Base-by-base conservation (phyloP, 1,140 invertebrate genomes). In the Coboldia fuscipes region DNA sequence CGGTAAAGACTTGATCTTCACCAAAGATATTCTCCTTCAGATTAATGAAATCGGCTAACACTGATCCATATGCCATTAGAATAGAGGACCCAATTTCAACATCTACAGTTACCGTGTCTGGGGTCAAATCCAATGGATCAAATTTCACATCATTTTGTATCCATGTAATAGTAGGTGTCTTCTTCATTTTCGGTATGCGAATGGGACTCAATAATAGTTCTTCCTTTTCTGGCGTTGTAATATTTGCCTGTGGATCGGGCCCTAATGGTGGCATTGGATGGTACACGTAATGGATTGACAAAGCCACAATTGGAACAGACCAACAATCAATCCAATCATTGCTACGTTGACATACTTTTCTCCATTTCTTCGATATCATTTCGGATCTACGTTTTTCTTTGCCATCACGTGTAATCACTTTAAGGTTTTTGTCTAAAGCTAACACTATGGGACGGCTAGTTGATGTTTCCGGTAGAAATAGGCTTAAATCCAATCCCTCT, bases 1-100 rank as follows among this genome's bases (percentile, higher is more conserved):
- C 88, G 0, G 83, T 88, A 47, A 94, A 93, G 6, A 63, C 68
- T 58, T 94, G 88, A 63, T 90, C 78, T 55, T 92, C 86, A 0
- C 92, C 92, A 56, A 97, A 88, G 38, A 96, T 85, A 48, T 96
- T 96, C 60, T 97, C 90, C 63, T 92, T 83, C 2, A 93, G 65
- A 59, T 85, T 75, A 36, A 93, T 72, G 43, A 93, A 77, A 50
- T 83, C 79, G 27, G 78, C 72, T 4, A 97, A 62, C 3, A 92
- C 70, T 14, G 86, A 79, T 2, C 92, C 90, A 54, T 93, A 94
- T 0, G 90, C 60, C 39, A 84, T 67, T 0, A 94, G 53, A 14
- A 86, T 72, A 1, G 89, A 94, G 0, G 89, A 84, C 1, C 88
- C 86, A 12, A 97, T 84, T 61, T 93, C 86, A 12, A 94, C 56